Base-by-base conservation (phyloP, 92 coral and sea anemone species). In the Pocillopora meandrina region DNA sequence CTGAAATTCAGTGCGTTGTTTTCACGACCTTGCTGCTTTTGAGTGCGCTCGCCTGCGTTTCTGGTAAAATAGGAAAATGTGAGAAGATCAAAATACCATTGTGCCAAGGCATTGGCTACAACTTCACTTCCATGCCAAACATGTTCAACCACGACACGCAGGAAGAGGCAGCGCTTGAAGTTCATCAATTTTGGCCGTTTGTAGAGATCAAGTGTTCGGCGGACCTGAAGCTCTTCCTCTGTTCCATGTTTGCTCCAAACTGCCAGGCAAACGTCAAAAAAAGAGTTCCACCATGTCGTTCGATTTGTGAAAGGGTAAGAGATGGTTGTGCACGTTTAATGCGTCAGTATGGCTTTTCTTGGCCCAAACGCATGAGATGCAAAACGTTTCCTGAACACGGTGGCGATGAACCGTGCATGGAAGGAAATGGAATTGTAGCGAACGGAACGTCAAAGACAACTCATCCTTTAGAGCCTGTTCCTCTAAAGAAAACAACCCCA, bases 331-430 rank as follows among this genome's bases (percentile, higher is more conserved):
- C 88, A 1, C 91, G 92, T 19, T 83, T 92, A 1, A 92, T 96
- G 99, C 88, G 89, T 59, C 86, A 85, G 69, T 92, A 96, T 87
- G 97, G 95, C 55, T 94, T 94, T 92, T 89, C 89, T 36, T 96
- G 99, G 99, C 99, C 99, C 47, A 90, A 94, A 80, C 88, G 93
- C 75, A 96, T 96, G 99, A 93, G 86, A 80, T 96, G 99, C 71
- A 84, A 91, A 61, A 79, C 81, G 64, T 96, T 94, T 72, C 99
- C 99, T 4, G 88, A 68, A 85, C 62, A 71, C 65, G 91, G 94
- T 12, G 84, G 84, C 64, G 76, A 81, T 20, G 83, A 90, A 20
- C 56, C 93, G 56, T 95, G 98, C 72, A 95, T 95, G 95, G 94
- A 90, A 62, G 85, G 80, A 58, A 91, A 91, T 79, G 85, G 61